These are phyloP conservation scores for Calephelis perditalis DNA, from an alignment of 2,888 invertebrate species.

Conservation along the genomic window DNA sequence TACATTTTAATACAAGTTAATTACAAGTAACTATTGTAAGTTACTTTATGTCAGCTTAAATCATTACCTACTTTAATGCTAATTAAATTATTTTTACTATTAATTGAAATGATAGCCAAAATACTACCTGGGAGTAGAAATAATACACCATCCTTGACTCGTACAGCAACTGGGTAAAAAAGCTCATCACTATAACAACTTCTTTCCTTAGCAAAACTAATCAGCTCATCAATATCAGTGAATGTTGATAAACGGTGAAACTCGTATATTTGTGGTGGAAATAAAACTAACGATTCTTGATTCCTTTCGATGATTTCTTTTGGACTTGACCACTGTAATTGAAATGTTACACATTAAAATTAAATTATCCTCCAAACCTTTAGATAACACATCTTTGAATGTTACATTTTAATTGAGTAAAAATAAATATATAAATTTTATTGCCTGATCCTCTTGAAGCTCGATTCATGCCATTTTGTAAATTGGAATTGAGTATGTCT, in stretches of 20 bases:
- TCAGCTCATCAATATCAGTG: constrained; percentile 73
- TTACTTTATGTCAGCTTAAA: too few relatives aligned
- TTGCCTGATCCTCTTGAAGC: too few relatives aligned
- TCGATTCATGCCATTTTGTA: too few relatives aligned
- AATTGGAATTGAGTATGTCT: too few relatives aligned
- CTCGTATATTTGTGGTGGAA: constrained; percentile 89
- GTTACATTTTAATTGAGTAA: neutral
- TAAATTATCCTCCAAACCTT: too few relatives aligned
- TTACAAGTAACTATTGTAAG: too few relatives aligned
- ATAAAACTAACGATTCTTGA: constrained; percentile 68
- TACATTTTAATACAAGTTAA: too few relatives aligned
- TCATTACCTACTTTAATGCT: too few relatives aligned
- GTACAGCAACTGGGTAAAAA: constrained; percentile 71
- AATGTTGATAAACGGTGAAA: constrained; percentile 79
- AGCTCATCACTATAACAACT: constrained; percentile 73
- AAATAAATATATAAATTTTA: neutral
- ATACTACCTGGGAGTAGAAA: constrained; percentile 79
- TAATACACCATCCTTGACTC: constrained; percentile 78
- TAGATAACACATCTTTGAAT: too few relatives aligned
- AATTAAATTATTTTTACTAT: too few relatives aligned
- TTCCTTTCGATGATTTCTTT: constrained; percentile 60
- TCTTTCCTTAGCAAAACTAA: constrained; percentile 77
- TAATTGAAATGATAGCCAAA: neutral
- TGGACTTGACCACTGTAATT: constrained; percentile 82
- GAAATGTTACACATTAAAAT: constrained; percentile 1